A percentile compares a stretch with the other conserved stretches of the same genome.
Evolutionary conservation across 2,113 vertebrate genomes (phyloP).

Genomic region (Antechinus flavipes): DNA sequence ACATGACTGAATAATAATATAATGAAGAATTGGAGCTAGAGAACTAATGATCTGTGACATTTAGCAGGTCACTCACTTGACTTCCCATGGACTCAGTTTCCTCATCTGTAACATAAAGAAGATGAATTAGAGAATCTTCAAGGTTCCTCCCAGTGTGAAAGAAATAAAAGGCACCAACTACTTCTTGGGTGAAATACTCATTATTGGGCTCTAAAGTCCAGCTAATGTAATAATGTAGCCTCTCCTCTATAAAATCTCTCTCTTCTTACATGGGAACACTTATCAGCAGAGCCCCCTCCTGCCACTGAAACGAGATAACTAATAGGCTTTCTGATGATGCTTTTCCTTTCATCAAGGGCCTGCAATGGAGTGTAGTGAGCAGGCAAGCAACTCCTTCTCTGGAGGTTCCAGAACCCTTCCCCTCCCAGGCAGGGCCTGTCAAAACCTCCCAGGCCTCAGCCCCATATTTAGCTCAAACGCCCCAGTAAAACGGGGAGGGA

Average conservation of each 20-base stretch:
- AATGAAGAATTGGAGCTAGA: too few relatives aligned
- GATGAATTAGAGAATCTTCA: neutral
- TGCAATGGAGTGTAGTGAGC: conserved; percentile 46
- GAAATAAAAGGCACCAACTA: neutral
- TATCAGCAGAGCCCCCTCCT: too few relatives aligned
- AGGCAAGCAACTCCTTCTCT: neutral
- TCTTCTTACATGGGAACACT: too few relatives aligned
- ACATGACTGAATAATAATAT: too few relatives aligned
- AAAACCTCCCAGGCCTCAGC: conserved; percentile 68
- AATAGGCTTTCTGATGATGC: conserved; percentile 23
- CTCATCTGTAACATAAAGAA: neutral
- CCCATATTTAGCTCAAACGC: conserved; percentile 80
- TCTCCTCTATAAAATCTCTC: too few relatives aligned
- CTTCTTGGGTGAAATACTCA: neutral
- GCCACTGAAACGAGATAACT: conserved; percentile 30
- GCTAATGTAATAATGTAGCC: conserved; percentile 34
- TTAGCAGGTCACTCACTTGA: neutral
- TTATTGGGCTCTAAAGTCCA: conserved; percentile 27
- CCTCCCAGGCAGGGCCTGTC: conserved; percentile 15
- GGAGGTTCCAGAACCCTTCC: conserved; percentile 39
- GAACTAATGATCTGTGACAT: neutral
- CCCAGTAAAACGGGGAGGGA: conserved; percentile 82
- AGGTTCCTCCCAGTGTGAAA: neutral
- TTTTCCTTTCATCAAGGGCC: conserved; percentile 54
- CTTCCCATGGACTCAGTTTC: neutral